These are phyloP conservation scores for Conomelus anceps DNA, from an alignment of 2,888 invertebrate species.

Conservation along the genomic window DNA sequence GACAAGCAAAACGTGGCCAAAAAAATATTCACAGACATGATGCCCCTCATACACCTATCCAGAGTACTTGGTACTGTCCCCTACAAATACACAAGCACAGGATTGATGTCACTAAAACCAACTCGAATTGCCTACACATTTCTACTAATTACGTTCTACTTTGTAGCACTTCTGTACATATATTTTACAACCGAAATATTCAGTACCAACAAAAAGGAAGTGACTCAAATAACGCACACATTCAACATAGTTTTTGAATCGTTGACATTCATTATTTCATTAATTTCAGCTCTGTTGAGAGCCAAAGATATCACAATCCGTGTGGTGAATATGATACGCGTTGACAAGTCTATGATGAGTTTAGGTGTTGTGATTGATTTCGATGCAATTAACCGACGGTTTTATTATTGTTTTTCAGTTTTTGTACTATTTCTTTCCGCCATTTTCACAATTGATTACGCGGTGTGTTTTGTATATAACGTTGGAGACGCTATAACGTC, in stretches of 20 bases:
- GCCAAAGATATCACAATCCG: neutral
- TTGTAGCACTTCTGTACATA: neutral
- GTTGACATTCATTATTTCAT: neutral
- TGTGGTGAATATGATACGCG: neutral
- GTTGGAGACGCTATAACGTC: neutral
- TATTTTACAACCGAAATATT: neutral
- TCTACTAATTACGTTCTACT: neutral
- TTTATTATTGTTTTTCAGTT: neutral
- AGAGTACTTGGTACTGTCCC: neutral
- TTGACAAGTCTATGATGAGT: neutral
- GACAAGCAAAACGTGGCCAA: neutral
- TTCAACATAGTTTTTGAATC: conserved; percentile 1
- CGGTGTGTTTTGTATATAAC: neutral
- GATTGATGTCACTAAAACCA: neutral
- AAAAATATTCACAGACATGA: neutral
- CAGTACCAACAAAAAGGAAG: neutral
- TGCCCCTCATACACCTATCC: neutral
- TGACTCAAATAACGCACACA: neutral
- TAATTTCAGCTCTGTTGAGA: neutral
- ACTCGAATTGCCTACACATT: neutral
- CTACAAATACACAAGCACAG: neutral
- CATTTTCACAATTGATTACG: neutral
- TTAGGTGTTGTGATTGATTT: neutral
- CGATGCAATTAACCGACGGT: neutral
- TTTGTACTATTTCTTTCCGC: neutral